Base-by-base conservation (phyloP, 2,888 invertebrate species). In the Caenorhabditis macrosperma region DNA sequence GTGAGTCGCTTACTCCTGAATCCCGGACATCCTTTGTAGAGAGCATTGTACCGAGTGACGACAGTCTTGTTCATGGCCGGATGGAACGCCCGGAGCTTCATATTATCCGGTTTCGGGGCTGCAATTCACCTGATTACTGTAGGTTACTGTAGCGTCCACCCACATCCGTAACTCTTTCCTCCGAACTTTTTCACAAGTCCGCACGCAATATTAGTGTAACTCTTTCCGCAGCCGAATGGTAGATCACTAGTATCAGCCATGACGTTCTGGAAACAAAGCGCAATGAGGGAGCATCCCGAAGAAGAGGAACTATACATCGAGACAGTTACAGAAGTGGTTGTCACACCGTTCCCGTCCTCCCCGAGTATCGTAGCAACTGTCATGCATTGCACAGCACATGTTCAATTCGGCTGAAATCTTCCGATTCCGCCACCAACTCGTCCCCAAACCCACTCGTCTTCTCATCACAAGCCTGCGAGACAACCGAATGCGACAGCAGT, bases 31-130 rank as follows among this genome's bases (percentile, higher is more conserved):
- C 10, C 5, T 0, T 17, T 7, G 20, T 71, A 71, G 1, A 72
- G 30, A 0, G 9, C 1, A 7, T 38, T 48, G 54, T 72, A 72
- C 10, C 35, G 55, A 2, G 0, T 0, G 22, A 20, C 48, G 5
- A 35, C 72, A 15, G 72, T 72, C 20, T 63, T 30, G 48, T 72
- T 72, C 30, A 64, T 6, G 2, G 57, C 72, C 22, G 72, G 72
- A 64, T 72, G 72, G 35, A 9, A 54, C 3, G 41, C 28, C 12
- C 33, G 57, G 4, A 57, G n/a, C 2, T 1, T 5, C 38, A 6
- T 35, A 1, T 17, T n/a, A 15, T 54, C 54, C 17, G 54, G 54
- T 28, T 33, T 54, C 12, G 33, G 54, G 33, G n/a, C 54, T 30
- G 54, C 4, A 30, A 30, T 9, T 30, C 12, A 10, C 22, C 2